These are phyloP conservation scores for Oryzias woworae DNA, from an alignment of 2,113 vertebrate genomes.

Conservation along the genomic window DNA sequence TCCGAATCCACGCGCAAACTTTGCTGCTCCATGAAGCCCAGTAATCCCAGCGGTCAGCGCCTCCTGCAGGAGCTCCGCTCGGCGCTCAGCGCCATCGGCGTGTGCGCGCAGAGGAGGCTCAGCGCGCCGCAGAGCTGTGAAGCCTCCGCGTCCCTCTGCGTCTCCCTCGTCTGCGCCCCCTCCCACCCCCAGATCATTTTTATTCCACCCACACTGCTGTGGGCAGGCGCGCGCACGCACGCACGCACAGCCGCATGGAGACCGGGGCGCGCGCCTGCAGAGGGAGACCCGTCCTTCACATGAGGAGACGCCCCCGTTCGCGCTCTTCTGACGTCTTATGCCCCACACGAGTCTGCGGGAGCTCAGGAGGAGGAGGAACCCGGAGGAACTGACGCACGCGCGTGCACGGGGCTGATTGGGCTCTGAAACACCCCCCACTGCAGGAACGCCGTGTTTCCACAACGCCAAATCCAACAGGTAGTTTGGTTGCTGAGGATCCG, in stretches of 20 bases:
- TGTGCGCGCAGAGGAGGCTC: background rate
- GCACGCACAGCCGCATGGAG: slow-evolving; percentile 18
- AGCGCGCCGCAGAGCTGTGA: background rate
- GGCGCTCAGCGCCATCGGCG: slow-evolving; percentile 61
- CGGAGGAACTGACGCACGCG: too few species aligned
- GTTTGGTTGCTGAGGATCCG: too few species aligned
- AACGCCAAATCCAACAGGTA: too few species aligned
- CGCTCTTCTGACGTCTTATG: slow-evolving; percentile 60
- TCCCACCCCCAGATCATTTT: slow-evolving; percentile 66
- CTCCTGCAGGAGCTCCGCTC: slow-evolving; percentile 46
- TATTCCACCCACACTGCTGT: slow-evolving; percentile 79
- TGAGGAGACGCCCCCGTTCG: slow-evolving; percentile 43
- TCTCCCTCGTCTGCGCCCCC: slow-evolving; percentile 28
- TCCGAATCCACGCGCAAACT: slow-evolving; percentile 80
- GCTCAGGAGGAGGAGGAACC: too few species aligned
- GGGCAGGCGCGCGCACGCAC: slow-evolving; percentile 50
- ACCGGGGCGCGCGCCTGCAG: slow-evolving; percentile 45
- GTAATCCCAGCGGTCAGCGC: slow-evolving; percentile 62
- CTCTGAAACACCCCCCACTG: too few species aligned
- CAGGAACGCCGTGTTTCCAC: too few species aligned
- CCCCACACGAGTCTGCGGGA: slow-evolving; percentile 13
- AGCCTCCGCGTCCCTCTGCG: slow-evolving; percentile 47
- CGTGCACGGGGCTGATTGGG: too few species aligned
- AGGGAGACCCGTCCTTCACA: slow-evolving; percentile 55
- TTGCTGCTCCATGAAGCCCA: slow-evolving; percentile 85